Evolutionary conservation across 1,140 invertebrate genomes (phyloP).

Genomic region (Pseudomyrmex gracilis): DNA sequence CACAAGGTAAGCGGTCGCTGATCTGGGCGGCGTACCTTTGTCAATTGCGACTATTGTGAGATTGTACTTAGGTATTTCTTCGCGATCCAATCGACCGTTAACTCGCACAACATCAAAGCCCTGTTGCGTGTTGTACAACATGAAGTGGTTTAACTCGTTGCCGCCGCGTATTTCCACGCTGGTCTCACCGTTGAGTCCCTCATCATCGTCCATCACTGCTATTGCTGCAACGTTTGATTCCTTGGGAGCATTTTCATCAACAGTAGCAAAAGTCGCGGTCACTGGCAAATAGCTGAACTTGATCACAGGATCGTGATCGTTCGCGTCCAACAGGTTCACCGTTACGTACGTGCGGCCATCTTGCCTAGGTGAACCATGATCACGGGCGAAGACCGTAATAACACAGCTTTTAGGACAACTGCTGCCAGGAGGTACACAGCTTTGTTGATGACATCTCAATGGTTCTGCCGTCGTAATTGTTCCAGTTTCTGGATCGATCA

Average conservation of each 20-base stretch:
- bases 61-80: conserved; percentile 97
- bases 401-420: conserved; percentile 95
- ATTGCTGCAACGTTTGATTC: conserved; percentile 96
- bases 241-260: conserved; percentile 96
- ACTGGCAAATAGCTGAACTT: conserved; percentile 95
- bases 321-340: conserved; percentile 96
- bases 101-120: conserved; percentile 96
- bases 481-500: conserved; percentile 95
- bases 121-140: conserved; percentile 91
- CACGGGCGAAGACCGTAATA: conserved; percentile 96
- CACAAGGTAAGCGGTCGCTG: conserved; percentile 93
- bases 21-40: conserved; percentile 93
- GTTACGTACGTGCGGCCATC: conserved; percentile 97
- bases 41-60: conserved; percentile 96
- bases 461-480: conserved; percentile 93
- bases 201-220: conserved; percentile 96
- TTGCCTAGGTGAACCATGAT: conserved; percentile 95
- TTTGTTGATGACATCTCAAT: conserved; percentile 92
- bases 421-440: conserved; percentile 86
- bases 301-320: conserved; percentile 97
- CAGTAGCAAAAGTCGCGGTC: conserved; percentile 91
- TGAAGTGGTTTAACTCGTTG: conserved; percentile 96
- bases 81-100: conserved; percentile 95
- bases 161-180: conserved; percentile 93
- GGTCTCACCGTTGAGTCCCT: conserved; percentile 95